Conservation (phyloP, 2,113 vertebrate species). For the Conger conger region DNA sequence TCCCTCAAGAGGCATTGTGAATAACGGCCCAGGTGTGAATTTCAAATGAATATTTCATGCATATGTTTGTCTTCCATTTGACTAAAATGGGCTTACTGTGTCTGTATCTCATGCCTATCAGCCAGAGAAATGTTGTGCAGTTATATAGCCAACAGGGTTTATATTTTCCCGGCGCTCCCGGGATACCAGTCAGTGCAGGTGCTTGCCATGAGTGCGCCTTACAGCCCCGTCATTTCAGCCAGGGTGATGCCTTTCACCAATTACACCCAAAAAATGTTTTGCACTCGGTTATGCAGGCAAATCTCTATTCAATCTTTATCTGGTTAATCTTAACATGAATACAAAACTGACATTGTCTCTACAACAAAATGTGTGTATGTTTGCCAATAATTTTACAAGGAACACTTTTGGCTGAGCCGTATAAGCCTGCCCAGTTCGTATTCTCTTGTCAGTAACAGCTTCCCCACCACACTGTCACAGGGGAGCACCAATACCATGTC, state of each 20-base stretch:
- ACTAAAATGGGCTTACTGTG: background rate
- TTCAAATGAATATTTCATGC: conserved; percentile 30
- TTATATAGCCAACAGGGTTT: background rate
- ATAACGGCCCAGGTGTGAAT: conserved; percentile 13
- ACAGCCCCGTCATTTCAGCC: background rate
- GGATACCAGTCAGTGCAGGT: background rate
- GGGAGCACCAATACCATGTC: no score
- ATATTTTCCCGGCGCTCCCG: background rate
- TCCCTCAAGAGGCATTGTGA: conserved; percentile 6
- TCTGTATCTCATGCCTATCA: background rate
- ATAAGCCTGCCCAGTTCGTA: no score
- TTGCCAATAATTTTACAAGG: no score
- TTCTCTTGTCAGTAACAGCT: no score
- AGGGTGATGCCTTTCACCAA: background rate
- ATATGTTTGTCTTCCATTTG: conserved; percentile 20
- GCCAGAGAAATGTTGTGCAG: background rate
- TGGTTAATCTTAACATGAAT: no score
- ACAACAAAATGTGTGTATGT: no score
- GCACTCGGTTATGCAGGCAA: no score
- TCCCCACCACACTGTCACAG: no score
- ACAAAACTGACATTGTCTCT: no score
- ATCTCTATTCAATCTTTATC: no score
- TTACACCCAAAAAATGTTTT: background rate
- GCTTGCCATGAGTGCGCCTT: background rate
- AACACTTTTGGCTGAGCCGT: no score